Evolutionary conservation across 2,797 vertebrate genomes (phyloP), one percentile per base, ranked within the genome.

Genomic region (Percopsis omiscomaycus): DNA sequence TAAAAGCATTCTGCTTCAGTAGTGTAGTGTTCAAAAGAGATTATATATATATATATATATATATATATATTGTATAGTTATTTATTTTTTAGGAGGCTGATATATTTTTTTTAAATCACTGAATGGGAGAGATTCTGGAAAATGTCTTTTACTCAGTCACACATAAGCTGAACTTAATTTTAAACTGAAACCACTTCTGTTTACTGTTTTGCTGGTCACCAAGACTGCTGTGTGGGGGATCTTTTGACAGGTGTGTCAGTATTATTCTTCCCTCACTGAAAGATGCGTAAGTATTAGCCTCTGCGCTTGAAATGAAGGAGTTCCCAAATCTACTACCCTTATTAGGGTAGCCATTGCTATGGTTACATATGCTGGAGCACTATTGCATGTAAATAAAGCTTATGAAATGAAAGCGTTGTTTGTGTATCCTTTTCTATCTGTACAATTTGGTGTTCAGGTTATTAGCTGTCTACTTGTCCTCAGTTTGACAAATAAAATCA

Each of bases 341-440:
- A 61, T 61, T 68, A 70, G 78, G 87, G 87, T 69, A 77, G 78
- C 83, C n/a, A 3, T 72, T 72, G 71, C 66, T 78, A 69, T 84
- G 87, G 85, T 82, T 87, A 87, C 86, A 89, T 83, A 85, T 80
- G 85, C 84, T 90, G 86, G 88, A 92, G 90, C 91, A 93, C 89
- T 91, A 91, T 88, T 89, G 90, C 90, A 88, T 94, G 92, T 93
- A 93, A 93, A 94, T 93, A 93, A 94, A 90, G 90, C 90, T 84
- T 85, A 87, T 89, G 54, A 91, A 89, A 88, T 53, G 58, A 51
- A 68, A 10, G 3, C 0, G 49, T 79, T 2, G 28, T 68, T 46
- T 11, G 47, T 74, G 66, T n/a, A 1, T 78, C 45, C 63, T 66
- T 77, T 64, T 11, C 9, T 2, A 29, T n/a, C 50, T 44, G 10